Base-by-base conservation (phyloP, 2,113 vertebrate species). In the Laticauda colubrina region DNA sequence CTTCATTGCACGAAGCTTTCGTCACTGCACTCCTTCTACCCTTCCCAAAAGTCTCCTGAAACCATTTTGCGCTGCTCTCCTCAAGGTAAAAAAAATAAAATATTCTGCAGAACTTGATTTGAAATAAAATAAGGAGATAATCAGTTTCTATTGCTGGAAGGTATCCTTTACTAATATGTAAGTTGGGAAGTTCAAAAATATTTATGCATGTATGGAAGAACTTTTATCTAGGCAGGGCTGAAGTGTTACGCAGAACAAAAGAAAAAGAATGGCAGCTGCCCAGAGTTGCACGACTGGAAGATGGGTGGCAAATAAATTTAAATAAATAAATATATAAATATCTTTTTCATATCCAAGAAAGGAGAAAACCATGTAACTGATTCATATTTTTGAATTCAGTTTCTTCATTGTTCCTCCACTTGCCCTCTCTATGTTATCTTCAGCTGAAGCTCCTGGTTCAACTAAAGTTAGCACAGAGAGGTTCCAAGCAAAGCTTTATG, bases 1-100 rank as follows among this genome's bases (percentile, higher is more conserved):
- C 45, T 99, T 99, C 95, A 98, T 99, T 95, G 98, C 99, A 90
- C 98, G 99, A 97, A 99, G 99, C 92, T 99, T 99, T 95, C 98
- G 98, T 93, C 98, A 99, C 96, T 99, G 99, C 95, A 99, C 98
- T 15, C 98, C 98, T 93, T 95, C 99, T 93, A 99, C 98, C 0
- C 96, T 99, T 96, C 98, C 99, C 91, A 99, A 99, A 97, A 98
- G 98, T 93, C 93, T 99, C 85, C 97, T 99, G 53, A 99, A 99
- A 94, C 98, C 99, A 29, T 97, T 99, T 89, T 99, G 99, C 96
- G 99, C 98, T 95, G 99, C 99, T 5, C 98, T 99, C 55, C 97
- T 99, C 90, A 99, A 99, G 99, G 99, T 99, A 98, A 92, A 90
- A 91, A 87, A 85, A 89, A 57, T 12, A 55, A 56, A 88, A 56